phyloP scores from a whole-genome alignment of 2,113 vertebrate genomes.

The Ancistrus triradiatus region DNA sequence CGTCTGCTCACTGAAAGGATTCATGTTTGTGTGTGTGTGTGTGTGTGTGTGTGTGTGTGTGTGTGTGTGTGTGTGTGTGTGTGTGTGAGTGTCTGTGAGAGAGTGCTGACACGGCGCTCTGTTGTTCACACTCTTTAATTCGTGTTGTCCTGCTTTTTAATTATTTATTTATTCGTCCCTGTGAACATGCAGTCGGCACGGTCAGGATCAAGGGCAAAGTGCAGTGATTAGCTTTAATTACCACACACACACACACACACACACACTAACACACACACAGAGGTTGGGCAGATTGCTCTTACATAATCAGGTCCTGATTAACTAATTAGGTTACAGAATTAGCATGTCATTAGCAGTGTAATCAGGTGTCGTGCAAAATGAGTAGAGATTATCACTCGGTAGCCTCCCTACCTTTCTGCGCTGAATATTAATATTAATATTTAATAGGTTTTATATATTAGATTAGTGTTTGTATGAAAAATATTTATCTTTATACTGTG shows the following conservation, averaged over 20 bases:
- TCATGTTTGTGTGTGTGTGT: not conserved
- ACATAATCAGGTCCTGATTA: conserved; percentile 1
- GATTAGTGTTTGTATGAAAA: too few species aligned
- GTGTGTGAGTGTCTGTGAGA: not conserved
- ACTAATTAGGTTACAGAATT: not conserved
- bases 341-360: not conserved
- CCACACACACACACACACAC: not conserved
- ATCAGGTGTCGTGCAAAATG: not conserved
- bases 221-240: not conserved
- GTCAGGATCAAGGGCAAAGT: not conserved
- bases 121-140: not conserved
- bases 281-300: not conserved
- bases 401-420: too few species aligned
- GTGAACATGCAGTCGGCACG: not conserved
- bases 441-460: too few species aligned
- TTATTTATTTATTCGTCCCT: not conserved
- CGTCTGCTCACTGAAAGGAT: conserved; percentile 6
- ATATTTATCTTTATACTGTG: too few species aligned
- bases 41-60: not conserved
- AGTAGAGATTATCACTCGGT: not conserved
- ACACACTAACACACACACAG: conserved; percentile 1
- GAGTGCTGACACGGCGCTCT: not conserved
- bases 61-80: conserved; percentile 1
- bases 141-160: not conserved
- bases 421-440: too few species aligned